Conservation (phyloP, 2,113 vertebrate species). For the Castor canadensis region DNA sequence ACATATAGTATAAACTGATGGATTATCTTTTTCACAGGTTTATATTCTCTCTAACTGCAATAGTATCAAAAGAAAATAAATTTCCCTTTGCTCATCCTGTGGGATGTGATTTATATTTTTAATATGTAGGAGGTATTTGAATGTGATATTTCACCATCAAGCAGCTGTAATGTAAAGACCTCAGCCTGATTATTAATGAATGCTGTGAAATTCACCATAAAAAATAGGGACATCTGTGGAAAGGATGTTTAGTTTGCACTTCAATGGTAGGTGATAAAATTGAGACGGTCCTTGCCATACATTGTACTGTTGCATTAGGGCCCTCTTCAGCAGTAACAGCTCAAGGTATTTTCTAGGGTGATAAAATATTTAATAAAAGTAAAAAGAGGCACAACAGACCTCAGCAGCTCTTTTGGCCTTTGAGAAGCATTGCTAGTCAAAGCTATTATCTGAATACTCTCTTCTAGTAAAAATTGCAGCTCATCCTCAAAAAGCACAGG, state of each 20-base stretch:
- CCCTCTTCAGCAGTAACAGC: conserved; percentile 54
- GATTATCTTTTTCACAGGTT: too few relatives aligned
- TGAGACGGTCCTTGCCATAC: background rate
- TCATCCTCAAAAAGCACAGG: conserved; percentile 64
- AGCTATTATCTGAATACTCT: conserved; percentile 77
- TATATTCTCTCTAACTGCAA: background rate
- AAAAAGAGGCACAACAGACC: conserved; percentile 77
- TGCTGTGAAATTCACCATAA: background rate
- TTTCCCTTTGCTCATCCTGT: background rate
- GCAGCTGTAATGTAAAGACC: background rate
- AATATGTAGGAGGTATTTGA: background rate
- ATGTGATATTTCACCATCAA: background rate
- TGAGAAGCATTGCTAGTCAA: conserved; percentile 70
- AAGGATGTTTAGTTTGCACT: background rate
- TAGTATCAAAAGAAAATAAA: background rate
- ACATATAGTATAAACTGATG: background rate
- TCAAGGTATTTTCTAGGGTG: conserved; percentile 74
- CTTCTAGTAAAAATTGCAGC: conserved; percentile 77
- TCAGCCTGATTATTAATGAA: background rate
- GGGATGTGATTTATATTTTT: background rate
- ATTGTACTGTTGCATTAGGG: conserved; percentile 55
- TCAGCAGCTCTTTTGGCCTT: conserved; percentile 68
- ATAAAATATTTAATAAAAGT: conserved; percentile 82
- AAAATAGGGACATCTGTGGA: fast-evolving
- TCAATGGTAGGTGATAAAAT: background rate